Conservation (phyloP, 2,888 invertebrate genomes). For the Lucinisca nassula region DNA sequence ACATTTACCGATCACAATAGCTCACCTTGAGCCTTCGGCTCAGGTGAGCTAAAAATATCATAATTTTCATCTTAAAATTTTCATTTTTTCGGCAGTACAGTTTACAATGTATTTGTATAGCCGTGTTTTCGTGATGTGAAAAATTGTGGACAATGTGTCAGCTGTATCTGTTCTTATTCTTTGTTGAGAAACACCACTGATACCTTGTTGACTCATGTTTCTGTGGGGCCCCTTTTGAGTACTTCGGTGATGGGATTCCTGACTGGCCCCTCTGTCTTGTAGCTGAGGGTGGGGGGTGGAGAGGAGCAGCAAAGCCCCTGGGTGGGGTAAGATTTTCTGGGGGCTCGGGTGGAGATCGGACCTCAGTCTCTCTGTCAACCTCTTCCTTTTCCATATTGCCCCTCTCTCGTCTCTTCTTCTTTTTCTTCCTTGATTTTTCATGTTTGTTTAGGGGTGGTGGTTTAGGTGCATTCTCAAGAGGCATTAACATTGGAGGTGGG, state of each 20-base stretch:
- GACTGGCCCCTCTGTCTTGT: conserved; percentile 74
- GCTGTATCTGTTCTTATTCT: no score
- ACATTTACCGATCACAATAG: no score
- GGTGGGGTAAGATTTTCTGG: conserved; percentile 81
- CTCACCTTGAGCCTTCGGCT: no score
- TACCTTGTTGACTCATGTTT: conserved; percentile 73
- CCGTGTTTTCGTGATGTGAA: no score
- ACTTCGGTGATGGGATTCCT: conserved; percentile 77
- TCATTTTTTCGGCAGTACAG: no score
- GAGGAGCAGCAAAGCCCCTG: conserved; percentile 80
- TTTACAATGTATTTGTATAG: no score
- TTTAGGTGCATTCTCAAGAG: conserved; percentile 83
- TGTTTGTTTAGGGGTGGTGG: conserved; percentile 71
- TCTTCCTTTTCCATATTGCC: conserved; percentile 56
- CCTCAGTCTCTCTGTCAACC: conserved; percentile 71
- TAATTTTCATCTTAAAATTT: no score
- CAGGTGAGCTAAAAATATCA: no score
- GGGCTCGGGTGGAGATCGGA: conserved; percentile 71
- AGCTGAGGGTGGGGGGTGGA: conserved; percentile 82
- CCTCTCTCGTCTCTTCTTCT: conserved; percentile 74
- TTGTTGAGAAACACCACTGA: no score
- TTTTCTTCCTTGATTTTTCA: conserved; percentile 64
- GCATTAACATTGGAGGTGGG: conserved; percentile 82
- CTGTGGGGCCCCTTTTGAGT: conserved; percentile 77
- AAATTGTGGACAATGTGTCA: no score